Evolutionary conservation across 2,113 vertebrate genomes (phyloP), one percentile per base, ranked within the genome.

Genomic region (Ceyx cyanopectus): DNA sequence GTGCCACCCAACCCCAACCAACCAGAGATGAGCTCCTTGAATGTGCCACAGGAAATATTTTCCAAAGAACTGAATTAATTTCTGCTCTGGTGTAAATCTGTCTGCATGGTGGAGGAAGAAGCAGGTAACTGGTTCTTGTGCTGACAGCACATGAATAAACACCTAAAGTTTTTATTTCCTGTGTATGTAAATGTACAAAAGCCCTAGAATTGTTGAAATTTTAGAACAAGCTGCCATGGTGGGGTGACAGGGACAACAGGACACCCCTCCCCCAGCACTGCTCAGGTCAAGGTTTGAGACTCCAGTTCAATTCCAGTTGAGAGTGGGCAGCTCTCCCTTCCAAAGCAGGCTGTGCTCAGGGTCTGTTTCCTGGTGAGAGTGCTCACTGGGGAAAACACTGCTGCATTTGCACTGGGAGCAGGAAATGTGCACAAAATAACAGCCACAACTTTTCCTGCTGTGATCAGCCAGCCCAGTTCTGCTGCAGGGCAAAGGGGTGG

Each of bases 1-100:
- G 26, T 56, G 68, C 79, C 89, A 91, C 89, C 87, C 96, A 93
- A 56, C 14, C 51, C 76, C 76, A 94, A 77, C 70, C 85, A 81
- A 92, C 43, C n/a, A 50, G 40, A 84, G 19, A 87, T 85, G 82
- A 93, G 91, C 51, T 63, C 78, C 37, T 78, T n/a, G n/a, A 76
- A 37, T 9, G 9, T 8, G 37, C 66, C 75, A 65, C 53, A 80
- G 43, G 63, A 87, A 94, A 27, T 41, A 82, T 70, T 74, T 86
- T 89, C 75, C 72, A 69, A 63, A 56, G 24, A 74, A 82, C 26
- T 20, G 21, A 79, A 48, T 76, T 85, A 65, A 81, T 14, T 65
- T 63, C 57, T 68, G 53, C 1, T 6, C 30, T 0, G 3, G 53
- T n/a, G 8, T 77, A 62, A 87, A 82, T 73, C 12, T 27, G 6